These are phyloP conservation scores for Spermophilus dauricus DNA, from an alignment of 2,113 vertebrate genomes.

Conservation along the genomic window DNA sequence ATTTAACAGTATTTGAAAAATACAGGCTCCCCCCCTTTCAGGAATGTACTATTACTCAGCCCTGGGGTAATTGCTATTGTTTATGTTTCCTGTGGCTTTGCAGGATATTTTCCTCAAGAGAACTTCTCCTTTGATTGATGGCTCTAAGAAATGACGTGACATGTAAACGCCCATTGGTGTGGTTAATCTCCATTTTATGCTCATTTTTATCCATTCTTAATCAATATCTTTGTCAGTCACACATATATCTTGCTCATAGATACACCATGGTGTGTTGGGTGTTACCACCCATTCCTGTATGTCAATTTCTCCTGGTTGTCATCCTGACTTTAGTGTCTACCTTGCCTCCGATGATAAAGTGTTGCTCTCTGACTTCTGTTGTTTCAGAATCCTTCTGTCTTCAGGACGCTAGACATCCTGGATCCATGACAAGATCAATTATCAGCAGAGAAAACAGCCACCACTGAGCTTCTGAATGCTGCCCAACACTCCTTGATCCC, in stretches of 20 bases:
- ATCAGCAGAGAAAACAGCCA: background rate
- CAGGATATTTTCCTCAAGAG: background rate
- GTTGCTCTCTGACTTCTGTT: background rate
- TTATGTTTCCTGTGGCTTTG: background rate
- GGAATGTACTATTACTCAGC: background rate
- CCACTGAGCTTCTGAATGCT: background rate
- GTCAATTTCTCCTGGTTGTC: background rate
- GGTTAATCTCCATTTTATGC: background rate
- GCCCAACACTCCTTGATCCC: fast-evolving
- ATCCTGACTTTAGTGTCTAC: background rate
- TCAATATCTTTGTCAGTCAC: background rate
- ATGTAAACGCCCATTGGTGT: background rate
- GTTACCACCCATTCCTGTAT: background rate
- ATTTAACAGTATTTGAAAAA: background rate
- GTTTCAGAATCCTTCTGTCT: background rate
- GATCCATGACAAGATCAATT: background rate
- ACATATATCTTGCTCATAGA: background rate
- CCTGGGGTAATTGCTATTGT: background rate
- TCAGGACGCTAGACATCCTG: background rate
- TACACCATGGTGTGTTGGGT: no score
- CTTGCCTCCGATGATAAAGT: background rate
- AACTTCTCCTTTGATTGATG: background rate
- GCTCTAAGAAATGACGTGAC: background rate
- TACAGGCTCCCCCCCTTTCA: background rate
- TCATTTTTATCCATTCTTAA: background rate